Conservation (phyloP, 1,140 invertebrate species). For the Leptinotarsa texana region DNA sequence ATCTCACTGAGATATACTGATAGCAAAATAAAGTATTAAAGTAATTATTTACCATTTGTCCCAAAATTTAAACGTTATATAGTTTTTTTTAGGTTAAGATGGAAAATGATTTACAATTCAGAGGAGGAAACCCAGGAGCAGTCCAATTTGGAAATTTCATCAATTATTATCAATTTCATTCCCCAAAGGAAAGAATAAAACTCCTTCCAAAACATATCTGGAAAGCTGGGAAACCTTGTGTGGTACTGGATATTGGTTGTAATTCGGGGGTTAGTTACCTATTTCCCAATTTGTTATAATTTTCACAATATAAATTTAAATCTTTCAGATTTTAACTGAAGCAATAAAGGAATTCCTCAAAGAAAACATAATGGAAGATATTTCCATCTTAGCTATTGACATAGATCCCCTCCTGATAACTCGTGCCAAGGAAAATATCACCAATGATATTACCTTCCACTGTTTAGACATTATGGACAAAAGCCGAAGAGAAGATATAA, state of each 20-base stretch:
- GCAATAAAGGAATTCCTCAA: slow-evolving; percentile 62
- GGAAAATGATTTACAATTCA: slow-evolving; percentile 46
- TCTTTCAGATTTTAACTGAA: slow-evolving; percentile 64
- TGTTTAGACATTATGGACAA: slow-evolving; percentile 66
- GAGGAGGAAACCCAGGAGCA: slow-evolving; percentile 70
- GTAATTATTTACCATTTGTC: no score
- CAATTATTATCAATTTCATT: slow-evolving; percentile 83
- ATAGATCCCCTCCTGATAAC: slow-evolving; percentile 72
- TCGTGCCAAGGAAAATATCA: slow-evolving; percentile 62
- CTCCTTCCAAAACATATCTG: slow-evolving; percentile 67
- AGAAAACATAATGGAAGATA: slow-evolving; percentile 52
- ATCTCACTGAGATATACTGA: no score
- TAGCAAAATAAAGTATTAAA: no score
- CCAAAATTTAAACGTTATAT: no score
- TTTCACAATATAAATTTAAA: background rate
- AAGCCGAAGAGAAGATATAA: slow-evolving; percentile 46
- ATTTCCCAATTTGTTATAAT: background rate
- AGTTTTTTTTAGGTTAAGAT: background rate
- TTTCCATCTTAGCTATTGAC: slow-evolving; percentile 72
- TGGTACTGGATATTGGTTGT: slow-evolving; percentile 75
- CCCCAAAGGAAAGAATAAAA: slow-evolving; percentile 66
- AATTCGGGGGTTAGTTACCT: slow-evolving; percentile 68
- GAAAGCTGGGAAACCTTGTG: slow-evolving; percentile 51
- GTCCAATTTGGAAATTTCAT: slow-evolving; percentile 81
- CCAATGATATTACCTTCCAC: slow-evolving; percentile 60